Evolutionary conservation across 2,113 vertebrate species (phyloP), one percentile per base, ranked within the genome.

Genomic region (Eolophus roseicapilla): DNA sequence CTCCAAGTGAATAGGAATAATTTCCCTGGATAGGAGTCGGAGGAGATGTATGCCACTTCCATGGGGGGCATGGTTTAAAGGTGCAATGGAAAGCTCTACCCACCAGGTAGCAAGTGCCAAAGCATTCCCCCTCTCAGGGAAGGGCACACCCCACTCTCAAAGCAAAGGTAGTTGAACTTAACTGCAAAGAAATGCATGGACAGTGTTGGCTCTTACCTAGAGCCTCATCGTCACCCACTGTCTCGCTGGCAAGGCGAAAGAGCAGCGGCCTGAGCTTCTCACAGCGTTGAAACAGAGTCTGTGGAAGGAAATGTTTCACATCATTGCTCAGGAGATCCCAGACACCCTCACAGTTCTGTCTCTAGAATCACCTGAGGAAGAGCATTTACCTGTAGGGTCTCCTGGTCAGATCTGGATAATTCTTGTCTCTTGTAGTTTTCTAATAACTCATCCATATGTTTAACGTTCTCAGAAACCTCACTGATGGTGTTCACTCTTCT

Each of bases 241-340:
- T 98, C 82, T 99, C 98, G 1, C 98, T 98, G 33, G 99, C 99
- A 49, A 99, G 97, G 50, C 99, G 98, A 90, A 99, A 99, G 13
- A 99, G 98, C 55, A 97, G 98, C 3, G 98, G 98, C 88, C 98
- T 97, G 90, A 99, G 98, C 81, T 97, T 98, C 90, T 99, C 98
- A 27, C 98, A 99, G 77, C 96, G 97, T 67, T 98, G 98, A 24
- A 95, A 98, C 53, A 98, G 65, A 3, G 53, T 90, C 99, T 99
- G 69, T 4, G 43, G 73, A 92, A 73, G 47, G 33, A 91, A 74
- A 73, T 0, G 60, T 14, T 27, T 68, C 75, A 43, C 0, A 1
- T 77, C 74, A 85, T 8, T 85, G 76, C 79, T 81, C 47, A 52
- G 79, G 10, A 49, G 8, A 52, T 20, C 37, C 63, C 76, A 19